phyloP scores from a whole-genome alignment of 2,888 invertebrate genomes.

The Octodonta nipae region DNA sequence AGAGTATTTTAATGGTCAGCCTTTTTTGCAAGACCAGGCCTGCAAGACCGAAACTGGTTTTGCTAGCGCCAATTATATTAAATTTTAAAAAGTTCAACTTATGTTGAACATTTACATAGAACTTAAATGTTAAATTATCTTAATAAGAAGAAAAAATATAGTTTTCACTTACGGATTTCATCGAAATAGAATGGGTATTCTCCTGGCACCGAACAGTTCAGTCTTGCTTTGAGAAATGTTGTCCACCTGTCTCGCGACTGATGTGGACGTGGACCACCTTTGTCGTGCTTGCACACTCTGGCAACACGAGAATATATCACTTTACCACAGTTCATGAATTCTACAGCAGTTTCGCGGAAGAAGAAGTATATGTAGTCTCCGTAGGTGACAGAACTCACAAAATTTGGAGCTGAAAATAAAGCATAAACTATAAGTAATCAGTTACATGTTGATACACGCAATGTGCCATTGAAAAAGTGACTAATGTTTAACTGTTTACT shows the following conservation, averaged over 20 bases:
- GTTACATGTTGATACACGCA: too few species aligned
- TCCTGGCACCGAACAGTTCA: conserved; percentile 73
- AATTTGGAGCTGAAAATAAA: conserved; percentile 64
- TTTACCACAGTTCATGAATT: conserved; percentile 89
- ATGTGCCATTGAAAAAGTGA: too few species aligned
- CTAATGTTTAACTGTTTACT: too few species aligned
- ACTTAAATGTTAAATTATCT: background rate
- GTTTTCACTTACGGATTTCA: conserved; percentile 57
- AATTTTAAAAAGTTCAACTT: too few species aligned
- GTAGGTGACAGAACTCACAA: conserved; percentile 78
- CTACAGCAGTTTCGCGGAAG: conserved; percentile 81
- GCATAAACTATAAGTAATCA: too few species aligned
- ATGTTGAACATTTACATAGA: too few species aligned
- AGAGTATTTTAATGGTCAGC: too few species aligned
- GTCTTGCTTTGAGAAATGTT: conserved; percentile 72
- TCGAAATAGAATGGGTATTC: conserved; percentile 81
- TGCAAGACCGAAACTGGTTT: too few species aligned
- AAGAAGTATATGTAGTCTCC: conserved; percentile 82
- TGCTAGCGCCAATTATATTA: too few species aligned
- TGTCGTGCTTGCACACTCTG: conserved; percentile 81
- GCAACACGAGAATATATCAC: conserved; percentile 77
- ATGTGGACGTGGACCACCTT: conserved; percentile 57
- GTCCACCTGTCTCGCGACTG: conserved; percentile 78
- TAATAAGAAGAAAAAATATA: background rate
- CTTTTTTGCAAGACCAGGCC: too few species aligned